Percentiles rank a stretch among this genome's conserved stretches.
Evolutionary conservation across 35 echinoderm and acorn worm species (phyloP).

Genomic region (Apostichopus californicus): DNA sequence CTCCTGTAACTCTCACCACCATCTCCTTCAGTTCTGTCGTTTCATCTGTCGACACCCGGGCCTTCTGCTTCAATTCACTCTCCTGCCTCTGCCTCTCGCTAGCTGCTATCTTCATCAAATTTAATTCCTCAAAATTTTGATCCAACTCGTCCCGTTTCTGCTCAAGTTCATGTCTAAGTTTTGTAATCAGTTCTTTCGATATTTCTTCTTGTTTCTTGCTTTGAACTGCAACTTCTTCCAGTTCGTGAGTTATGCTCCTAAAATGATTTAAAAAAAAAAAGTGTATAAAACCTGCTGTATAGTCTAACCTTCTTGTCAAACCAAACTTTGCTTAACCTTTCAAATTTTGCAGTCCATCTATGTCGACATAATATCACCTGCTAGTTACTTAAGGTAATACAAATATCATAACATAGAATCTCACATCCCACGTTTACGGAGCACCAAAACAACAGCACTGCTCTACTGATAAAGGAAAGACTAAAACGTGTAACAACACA

Average conservation of each 20-base stretch:
- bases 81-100: constrained; percentile 55
- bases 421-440: too few relatives aligned
- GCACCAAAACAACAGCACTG: too few relatives aligned
- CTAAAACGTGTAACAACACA: too few relatives aligned
- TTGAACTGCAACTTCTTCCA: constrained; percentile 66
- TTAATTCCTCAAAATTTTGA: constrained; percentile 16
- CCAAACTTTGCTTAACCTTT: too few relatives aligned
- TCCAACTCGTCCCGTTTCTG: constrained; percentile 58
- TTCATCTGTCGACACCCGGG: constrained; percentile 43
- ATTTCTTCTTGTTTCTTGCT: constrained; percentile 72
- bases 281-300: neutral
- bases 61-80: constrained; percentile 27
- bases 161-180: constrained; percentile 75
- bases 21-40: constrained; percentile 60
- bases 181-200: constrained; percentile 60
- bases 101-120: constrained; percentile 37
- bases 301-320: too few relatives aligned
- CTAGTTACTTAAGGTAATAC: too few relatives aligned
- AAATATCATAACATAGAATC: too few relatives aligned
- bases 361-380: neutral
- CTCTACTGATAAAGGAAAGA: too few relatives aligned
- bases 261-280: neutral
- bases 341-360: neutral
- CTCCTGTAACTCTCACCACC: constrained; percentile 56
- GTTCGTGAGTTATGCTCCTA: constrained; percentile 81